Evolutionary conservation across 2,888 invertebrate species (phyloP).

Genomic region (Drosophila multiciliata): DNA sequence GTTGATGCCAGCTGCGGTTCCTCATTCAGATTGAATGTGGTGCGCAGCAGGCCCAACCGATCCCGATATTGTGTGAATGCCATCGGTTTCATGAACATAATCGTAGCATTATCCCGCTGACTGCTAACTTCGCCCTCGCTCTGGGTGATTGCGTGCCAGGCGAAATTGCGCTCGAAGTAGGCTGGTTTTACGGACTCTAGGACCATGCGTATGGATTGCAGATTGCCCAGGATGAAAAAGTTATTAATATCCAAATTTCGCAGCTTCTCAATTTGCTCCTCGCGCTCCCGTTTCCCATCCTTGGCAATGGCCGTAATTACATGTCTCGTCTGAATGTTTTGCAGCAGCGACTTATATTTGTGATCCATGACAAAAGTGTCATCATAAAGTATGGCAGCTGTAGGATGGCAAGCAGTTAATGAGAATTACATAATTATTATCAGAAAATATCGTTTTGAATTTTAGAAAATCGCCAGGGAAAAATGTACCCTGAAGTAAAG

Average conservation of each 20-base stretch:
- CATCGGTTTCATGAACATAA: constrained; percentile 91
- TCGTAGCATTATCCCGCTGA: constrained; percentile 90
- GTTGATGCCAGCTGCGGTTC: constrained; percentile 92
- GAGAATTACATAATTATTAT: background rate
- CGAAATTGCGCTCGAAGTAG: constrained; percentile 93
- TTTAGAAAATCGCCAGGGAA: background rate
- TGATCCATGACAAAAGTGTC: constrained; percentile 96
- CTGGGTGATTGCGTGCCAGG: constrained; percentile 94
- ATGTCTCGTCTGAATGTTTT: constrained; percentile 95
- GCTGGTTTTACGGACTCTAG: constrained; percentile 89
- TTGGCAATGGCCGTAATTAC: constrained; percentile 90
- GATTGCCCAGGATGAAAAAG: constrained; percentile 93
- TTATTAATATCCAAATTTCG: constrained; percentile 94
- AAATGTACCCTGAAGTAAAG: background rate
- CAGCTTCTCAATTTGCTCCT: constrained; percentile 89
- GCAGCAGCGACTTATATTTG: constrained; percentile 95
- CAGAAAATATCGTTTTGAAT: background rate
- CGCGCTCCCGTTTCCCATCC: constrained; percentile 86
- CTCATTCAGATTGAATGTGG: constrained; percentile 89
- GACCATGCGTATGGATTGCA: constrained; percentile 89
- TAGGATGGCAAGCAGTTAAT: background rate
- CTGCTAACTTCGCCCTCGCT: constrained; percentile 91
- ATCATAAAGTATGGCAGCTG: constrained; percentile 94
- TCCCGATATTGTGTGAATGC: constrained; percentile 89
- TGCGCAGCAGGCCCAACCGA: constrained; percentile 89